Base-by-base conservation (phyloP, 2,888 invertebrate species). In the Synergus umbraculus region DNA sequence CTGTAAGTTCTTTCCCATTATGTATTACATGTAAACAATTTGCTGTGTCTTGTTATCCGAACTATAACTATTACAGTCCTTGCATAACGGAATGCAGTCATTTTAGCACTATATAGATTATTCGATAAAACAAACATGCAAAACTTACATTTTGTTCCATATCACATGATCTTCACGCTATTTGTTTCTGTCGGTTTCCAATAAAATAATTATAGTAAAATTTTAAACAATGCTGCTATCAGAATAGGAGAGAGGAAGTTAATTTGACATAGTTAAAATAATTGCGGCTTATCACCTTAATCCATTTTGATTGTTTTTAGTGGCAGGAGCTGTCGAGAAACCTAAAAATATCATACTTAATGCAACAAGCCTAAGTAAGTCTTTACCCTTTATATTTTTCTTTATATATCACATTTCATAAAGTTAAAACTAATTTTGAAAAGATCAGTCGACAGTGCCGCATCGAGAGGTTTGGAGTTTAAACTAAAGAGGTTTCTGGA, bases 371-470 rank as follows among this genome's bases (percentile, higher is more conserved):
- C 87, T 87, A 82, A 90, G 91, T 91, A 86, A 91, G 91, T 91
- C 78, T 78, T 44, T 49, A 29, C 37, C 37, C 37, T 37, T 37
- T 37, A 77, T 65, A 65, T 64, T 37, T 10, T n/a, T 15, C 12
- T 77, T 64, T 63, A 3, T 54, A 69, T 44, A 44, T 44, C 5
- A 10, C 84, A 85, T 84, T 67, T 43, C 60, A 81, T 81, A 81
- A 83, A 76, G 78, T 82, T 79, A 80, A 82, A 76, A 79, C 83
- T 83, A 83, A 84, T 80, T 80, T 81, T 63, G 81, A 84, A 83
- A 86, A 85, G 89, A 85, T 87, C 85, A 91, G 91, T 91, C 85
- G 90, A 91, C 87, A 91, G 89, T 80, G 91, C 91, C 46, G 87
- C 91, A 4, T 90, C 91, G 65, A 90, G 82, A 76, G 90, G 90